Conservation (phyloP, 2,113 vertebrate genomes). For the Ariopsis seemanni region DNA sequence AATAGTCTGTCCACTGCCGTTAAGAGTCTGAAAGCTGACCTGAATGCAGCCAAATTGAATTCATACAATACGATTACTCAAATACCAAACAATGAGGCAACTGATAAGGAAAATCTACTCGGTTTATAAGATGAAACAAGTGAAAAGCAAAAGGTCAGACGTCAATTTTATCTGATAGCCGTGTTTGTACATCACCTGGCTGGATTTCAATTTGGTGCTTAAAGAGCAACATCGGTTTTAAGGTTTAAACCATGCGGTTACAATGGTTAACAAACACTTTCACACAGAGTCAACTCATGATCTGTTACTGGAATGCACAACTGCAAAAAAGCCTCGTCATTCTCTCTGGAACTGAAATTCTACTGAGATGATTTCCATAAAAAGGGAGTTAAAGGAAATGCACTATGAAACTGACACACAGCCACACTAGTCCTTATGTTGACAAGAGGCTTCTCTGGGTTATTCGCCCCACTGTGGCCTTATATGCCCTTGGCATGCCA, state of each 20-base stretch:
- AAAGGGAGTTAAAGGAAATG: constrained; percentile 23
- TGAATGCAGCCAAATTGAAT: constrained; percentile 41
- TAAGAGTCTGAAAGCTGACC: constrained; percentile 45
- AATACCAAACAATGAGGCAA: constrained; percentile 32
- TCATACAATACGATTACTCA: constrained; percentile 43
- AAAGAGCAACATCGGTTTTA: constrained; percentile 3
- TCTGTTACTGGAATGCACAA: background rate
- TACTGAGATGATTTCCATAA: background rate
- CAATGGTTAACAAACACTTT: constrained; percentile 6
- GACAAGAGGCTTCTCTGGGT: constrained; percentile 38
- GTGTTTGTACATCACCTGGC: constrained; percentile 16
- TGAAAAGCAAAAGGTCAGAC: constrained; percentile 33
- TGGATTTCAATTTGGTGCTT: constrained; percentile 23
- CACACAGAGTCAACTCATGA: background rate
- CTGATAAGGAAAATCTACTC: constrained; percentile 33
- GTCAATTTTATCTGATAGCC: constrained; percentile 28
- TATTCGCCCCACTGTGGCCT: constrained; percentile 30
- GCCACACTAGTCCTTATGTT: constrained; percentile 24
- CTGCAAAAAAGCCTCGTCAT: background rate
- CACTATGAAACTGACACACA: constrained; percentile 11
- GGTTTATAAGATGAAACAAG: constrained; percentile 31
- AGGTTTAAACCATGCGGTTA: constrained; percentile 35
- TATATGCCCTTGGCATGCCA: constrained; percentile 19
- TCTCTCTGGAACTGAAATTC: background rate
- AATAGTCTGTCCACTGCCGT: constrained; percentile 32